Conservation (phyloP, 2,888 invertebrate genomes). For the Hypolimnas misippus region DNA sequence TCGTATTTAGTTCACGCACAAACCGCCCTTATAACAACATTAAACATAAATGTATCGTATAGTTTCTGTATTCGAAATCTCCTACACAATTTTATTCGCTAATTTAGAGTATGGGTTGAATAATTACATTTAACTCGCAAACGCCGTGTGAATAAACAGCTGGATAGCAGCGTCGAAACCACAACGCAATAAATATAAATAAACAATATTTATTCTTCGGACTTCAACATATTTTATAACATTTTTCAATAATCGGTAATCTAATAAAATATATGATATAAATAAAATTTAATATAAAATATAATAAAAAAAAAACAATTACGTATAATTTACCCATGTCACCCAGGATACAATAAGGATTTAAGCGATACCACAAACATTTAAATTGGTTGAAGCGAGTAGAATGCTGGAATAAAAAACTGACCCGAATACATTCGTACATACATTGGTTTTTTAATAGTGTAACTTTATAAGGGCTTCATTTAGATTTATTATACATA, state of each 20-base stretch:
- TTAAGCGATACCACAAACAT: no score
- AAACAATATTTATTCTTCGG: constrained; percentile 16
- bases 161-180: constrained; percentile 28
- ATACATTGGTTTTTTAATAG: no score
- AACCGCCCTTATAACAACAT: neutral
- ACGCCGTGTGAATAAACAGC: constrained; percentile 33
- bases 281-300: no score
- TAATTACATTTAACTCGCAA: constrained; percentile 28
- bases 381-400: no score
- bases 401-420: no score
- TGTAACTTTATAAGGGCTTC: no score
- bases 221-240: neutral
- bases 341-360: no score
- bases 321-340: no score
- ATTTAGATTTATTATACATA: no score
- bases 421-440: no score
- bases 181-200: constrained; percentile 28
- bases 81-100: constrained; percentile 21
- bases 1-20: neutral
- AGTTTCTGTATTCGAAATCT: constrained; percentile 9
- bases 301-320: no score
- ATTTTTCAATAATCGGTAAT: neutral
- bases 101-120: constrained; percentile 20
- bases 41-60: neutral
- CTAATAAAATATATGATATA: no score